Evolutionary conservation across 2,888 invertebrate genomes (phyloP).

Genomic region (Himalopsyche anomala): DNA sequence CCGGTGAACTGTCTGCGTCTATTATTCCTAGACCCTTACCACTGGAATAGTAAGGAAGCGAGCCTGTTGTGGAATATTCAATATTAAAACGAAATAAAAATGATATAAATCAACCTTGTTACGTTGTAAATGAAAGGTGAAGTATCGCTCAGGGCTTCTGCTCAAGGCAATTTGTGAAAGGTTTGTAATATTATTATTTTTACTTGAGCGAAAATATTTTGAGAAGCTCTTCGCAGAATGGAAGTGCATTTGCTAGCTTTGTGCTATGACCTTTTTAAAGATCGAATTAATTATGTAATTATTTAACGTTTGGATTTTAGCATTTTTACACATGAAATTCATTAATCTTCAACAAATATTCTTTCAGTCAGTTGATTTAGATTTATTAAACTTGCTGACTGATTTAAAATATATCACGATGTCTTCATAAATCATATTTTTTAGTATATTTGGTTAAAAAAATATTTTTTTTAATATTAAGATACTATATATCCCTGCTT

Average conservation of each 20-base stretch:
- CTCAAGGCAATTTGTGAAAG: slow-evolving; percentile 39
- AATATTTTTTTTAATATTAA: too few species aligned
- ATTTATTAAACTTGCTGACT: too few species aligned
- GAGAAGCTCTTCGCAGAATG: not conserved
- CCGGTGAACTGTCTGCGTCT: not conserved
- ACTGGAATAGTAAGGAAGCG: not conserved
- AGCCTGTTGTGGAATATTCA: slow-evolving; percentile 29
- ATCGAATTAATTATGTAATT: too few species aligned
- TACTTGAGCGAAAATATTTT: not conserved
- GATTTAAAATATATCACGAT: too few species aligned
- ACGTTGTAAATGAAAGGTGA: slow-evolving; percentile 56
- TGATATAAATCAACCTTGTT: slow-evolving; percentile 54
- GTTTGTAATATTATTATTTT: slow-evolving; percentile 5
- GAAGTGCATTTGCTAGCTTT: not conserved
- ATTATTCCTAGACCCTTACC: not conserved
- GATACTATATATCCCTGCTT: too few species aligned
- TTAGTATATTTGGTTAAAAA: too few species aligned
- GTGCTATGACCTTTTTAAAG: not conserved
- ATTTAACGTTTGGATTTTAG: too few species aligned
- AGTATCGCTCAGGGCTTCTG: slow-evolving; percentile 29
- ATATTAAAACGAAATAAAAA: slow-evolving; percentile 30
- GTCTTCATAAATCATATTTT: too few species aligned
- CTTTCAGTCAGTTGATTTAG: too few species aligned
- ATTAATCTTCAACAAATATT: too few species aligned
- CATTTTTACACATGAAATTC: too few species aligned